Base-by-base conservation (phyloP, 35 echinoderm and acorn worm species). In the Hemicentrotus pulcherrimus region DNA sequence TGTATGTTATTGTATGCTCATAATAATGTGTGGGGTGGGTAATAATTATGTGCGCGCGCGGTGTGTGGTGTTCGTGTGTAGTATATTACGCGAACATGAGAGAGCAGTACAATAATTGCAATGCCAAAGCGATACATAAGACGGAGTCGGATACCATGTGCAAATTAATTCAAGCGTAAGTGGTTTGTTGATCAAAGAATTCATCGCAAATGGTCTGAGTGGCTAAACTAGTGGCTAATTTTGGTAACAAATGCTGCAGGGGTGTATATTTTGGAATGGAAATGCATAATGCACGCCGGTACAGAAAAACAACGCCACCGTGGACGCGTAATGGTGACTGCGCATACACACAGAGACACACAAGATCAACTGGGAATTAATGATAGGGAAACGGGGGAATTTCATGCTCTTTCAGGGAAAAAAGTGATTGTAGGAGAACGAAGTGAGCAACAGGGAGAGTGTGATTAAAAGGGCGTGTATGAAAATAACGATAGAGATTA, bases 221-320 rank as follows among this genome's bases (percentile, higher is more conserved):
- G 65, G 65, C 18, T 90, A 90, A 47, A 90, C 88, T 90, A 90
- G 88, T 33, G 46, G 88, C 88, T 90, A 90, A 90, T 90, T 90
- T 90, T 47, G 88, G 88, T 90, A 45, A 90, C 88, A 47, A 90
- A 45, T 90, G 88, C 88, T 90, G 46, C 11, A 90, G 88, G 88
- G 88, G 88, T 90, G 88, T 90, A 45, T 33, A 45, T 32, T 90
- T 90, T 90, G 88, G 32, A 90, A 90, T 90, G 88, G 31, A 47
- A 90, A 90, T 90, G 88, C 88, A 90, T 90, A 45, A 90, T 90
- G 88, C 88, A 90, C 88, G 88, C 88, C 9, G 19, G 32, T 90
- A 90, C 88, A 47, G 9, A 90, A 90, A 8, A 30, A 47, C 65
- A n/a, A 78, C 65, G 65, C 65, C 28, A n/a, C 8, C 65, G 65